Evolutionary conservation across 2,888 invertebrate species (phyloP), one percentile per base, ranked within the genome.

Genomic region (Drosophila pseudotalamancana): DNA sequence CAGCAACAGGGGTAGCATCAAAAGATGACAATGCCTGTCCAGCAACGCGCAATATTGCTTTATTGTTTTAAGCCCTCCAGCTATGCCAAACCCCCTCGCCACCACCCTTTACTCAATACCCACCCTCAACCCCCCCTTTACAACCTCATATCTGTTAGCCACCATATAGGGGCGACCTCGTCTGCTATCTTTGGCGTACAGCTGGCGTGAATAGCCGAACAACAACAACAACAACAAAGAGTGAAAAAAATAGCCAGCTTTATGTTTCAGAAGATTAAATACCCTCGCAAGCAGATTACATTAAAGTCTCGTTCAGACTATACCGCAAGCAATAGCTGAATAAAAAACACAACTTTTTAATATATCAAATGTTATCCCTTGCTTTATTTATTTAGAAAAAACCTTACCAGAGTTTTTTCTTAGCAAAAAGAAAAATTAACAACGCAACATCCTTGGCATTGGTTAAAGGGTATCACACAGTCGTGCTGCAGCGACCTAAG

Each of bases 31-130:
- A 67, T 67, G 67, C 78, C 64, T 49, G 67, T 65, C 74, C 74
- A 74, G 74, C 74, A 57, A 60, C 66, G 25, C 62, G 63, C 78
- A 81, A 81, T 85, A 75, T 77, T 75, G 68, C 72, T 62, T 76
- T 79, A 85, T 85, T 85, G 79, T 80, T 80, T 70, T 67, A 56
- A 60, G 57, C 54, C 61, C 57, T n/a, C 48, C 63, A 50, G 55
- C 53, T 31, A 59, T 51, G 51, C 11, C 56, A 14, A 19, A 18
- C 42, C 39, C 50, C 9, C 23, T n/a, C n/a, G n/a, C n/a, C n/a
- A n/a, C n/a, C n/a, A n/a, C n/a, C n/a, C n/a, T n/a, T n/a, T n/a
- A n/a, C n/a, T n/a, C n/a, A n/a, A n/a, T n/a, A n/a, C n/a, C n/a
- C n/a, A n/a, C n/a, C n/a, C n/a, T n/a, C n/a, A n/a, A n/a, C n/a